Evolutionary conservation across 2,888 invertebrate species (phyloP).

Genomic region (Hydrotaea cyrtoneurina): DNA sequence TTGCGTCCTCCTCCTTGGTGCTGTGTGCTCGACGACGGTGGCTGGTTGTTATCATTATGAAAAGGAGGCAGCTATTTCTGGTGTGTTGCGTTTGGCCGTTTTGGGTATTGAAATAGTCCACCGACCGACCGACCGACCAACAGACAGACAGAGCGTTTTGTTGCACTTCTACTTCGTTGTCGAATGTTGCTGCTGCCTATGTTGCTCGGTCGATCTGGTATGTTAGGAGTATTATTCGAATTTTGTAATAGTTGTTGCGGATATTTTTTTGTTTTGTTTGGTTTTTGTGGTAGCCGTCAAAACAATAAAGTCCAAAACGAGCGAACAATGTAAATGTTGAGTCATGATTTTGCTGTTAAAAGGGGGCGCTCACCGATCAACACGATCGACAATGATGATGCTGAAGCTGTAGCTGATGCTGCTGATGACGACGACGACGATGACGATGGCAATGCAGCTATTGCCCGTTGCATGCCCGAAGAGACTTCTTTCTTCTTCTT

Average conservation of each 20-base stretch:
- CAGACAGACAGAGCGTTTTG: background rate
- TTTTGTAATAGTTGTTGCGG: slow-evolving; percentile 18
- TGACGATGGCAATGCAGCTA: slow-evolving; percentile 55
- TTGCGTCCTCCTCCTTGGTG: slow-evolving; percentile 48
- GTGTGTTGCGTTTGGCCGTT: slow-evolving; percentile 46
- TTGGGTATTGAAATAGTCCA: background rate
- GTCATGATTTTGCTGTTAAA: slow-evolving; percentile 80
- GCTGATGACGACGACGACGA: slow-evolving; percentile 37
- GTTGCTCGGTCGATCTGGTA: slow-evolving; percentile 38
- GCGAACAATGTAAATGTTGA: slow-evolving; percentile 80
- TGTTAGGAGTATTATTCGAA: background rate
- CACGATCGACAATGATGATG: slow-evolving; percentile 77
- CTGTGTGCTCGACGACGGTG: background rate
- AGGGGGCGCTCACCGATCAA: slow-evolving; percentile 79
- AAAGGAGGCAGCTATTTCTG: slow-evolving; percentile 36
- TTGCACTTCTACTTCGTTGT: background rate
- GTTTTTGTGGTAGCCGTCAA: slow-evolving; percentile 72
- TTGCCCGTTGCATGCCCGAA: background rate
- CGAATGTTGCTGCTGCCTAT: slow-evolving; percentile 4
- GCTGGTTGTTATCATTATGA: slow-evolving; percentile 35
- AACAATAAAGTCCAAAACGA: slow-evolving; percentile 80
- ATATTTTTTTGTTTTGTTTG: slow-evolving; percentile 44
- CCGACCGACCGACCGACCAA: too few species aligned
- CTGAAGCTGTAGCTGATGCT: slow-evolving; percentile 50
- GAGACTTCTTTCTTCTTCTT: background rate